Evolutionary conservation across 2,113 vertebrate genomes (phyloP).

Genomic region (Parotia lawesii): DNA sequence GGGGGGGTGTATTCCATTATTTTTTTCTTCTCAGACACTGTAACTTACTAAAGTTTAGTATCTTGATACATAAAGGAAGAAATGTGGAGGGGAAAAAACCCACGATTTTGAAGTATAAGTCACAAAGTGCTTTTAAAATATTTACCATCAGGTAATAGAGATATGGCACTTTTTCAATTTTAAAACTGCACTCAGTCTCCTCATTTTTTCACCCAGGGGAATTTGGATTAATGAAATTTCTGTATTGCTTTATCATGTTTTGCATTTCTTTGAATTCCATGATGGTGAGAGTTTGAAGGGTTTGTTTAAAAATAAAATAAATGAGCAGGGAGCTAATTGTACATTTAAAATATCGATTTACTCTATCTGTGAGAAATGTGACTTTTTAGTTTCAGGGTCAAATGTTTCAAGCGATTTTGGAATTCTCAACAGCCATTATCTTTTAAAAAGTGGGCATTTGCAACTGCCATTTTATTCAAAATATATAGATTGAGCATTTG

Average conservation of each 20-base stretch:
- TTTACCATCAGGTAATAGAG: conserved; percentile 20
- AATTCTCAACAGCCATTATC: conserved; percentile 12
- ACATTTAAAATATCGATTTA: neutral
- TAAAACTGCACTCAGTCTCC: conserved; percentile 22
- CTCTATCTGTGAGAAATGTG: conserved; percentile 6
- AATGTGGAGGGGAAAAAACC: neutral
- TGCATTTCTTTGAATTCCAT: conserved; percentile 61
- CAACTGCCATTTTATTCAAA: neutral
- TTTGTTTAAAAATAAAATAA: conserved; percentile 45
- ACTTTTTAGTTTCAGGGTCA: neutral
- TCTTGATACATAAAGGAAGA: conserved; percentile 3
- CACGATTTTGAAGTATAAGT: conserved; percentile 28
- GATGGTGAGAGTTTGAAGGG: neutral
- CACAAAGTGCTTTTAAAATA: conserved; percentile 28
- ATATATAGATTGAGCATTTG: neutral
- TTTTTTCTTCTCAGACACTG: conserved; percentile 12
- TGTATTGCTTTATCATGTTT: conserved; percentile 56
- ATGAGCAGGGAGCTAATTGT: neutral
- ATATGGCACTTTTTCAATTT: conserved; percentile 57
- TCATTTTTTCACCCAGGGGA: conserved; percentile 55
- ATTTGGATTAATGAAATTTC: conserved; percentile 69
- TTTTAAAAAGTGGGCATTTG: neutral
- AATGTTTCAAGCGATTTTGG: conserved; percentile 12
- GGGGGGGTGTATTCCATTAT: neutral
- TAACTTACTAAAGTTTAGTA: conserved; percentile 42